Base-by-base conservation (phyloP, 2,113 vertebrate species). In the Sorex fumeus region DNA sequence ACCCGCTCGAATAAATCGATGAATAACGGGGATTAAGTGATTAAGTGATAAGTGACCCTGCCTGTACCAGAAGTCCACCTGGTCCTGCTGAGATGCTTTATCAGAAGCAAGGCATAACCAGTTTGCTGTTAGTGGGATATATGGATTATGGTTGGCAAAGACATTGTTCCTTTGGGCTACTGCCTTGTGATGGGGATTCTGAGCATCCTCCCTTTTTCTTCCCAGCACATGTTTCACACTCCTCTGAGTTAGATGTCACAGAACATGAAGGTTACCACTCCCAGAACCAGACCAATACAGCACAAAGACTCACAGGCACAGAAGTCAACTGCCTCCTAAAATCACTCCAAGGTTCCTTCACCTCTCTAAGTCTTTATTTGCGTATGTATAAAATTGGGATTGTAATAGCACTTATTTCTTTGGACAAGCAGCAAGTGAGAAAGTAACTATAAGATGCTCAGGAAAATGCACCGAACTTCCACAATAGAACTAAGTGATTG, bases 1-100 rank as follows among this genome's bases (percentile, higher is more conserved):
- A n/a, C n/a, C n/a, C n/a, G n/a, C n/a, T n/a, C n/a, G n/a, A n/a
- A n/a, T n/a, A n/a, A n/a, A n/a, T n/a, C n/a, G n/a, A n/a, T n/a
- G n/a, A n/a, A n/a, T n/a, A n/a, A n/a, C n/a, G n/a, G n/a, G n/a
- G n/a, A n/a, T n/a, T n/a, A n/a, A n/a, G n/a, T n/a, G n/a, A n/a
- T n/a, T n/a, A n/a, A n/a, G n/a, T n/a, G n/a, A n/a, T n/a, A n/a
- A n/a, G n/a, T n/a, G n/a, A n/a, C n/a, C n/a, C n/a, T n/a, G n/a
- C n/a, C n/a, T n/a, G n/a, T n/a, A n/a, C n/a, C n/a, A n/a, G n/a
- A n/a, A 92, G 90, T 76, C 80, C 93, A 95, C 92, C 77, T 53
- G 69, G 82, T 50, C 50, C 77, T 30, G n/a, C 12, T 83, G 72
- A 95, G 82, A 75, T 40, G 90, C 90, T 88, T 87, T 66, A 94